Evolutionary conservation across 2,797 vertebrate genomes (phyloP).

Genomic region (Crax fasciolata): DNA sequence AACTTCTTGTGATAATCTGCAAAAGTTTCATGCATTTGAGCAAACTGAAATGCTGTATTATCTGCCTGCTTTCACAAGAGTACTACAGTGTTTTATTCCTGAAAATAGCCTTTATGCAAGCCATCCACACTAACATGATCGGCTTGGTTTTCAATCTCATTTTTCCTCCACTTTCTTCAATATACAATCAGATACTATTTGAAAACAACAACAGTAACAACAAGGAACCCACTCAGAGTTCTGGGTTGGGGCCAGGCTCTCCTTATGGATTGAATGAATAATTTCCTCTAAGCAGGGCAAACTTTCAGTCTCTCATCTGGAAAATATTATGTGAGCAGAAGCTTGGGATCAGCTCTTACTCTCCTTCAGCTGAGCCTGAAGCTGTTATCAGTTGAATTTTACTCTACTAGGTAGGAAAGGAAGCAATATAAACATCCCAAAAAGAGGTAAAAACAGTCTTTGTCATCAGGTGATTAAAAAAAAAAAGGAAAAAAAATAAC

Average conservation of each 20-base stretch:
- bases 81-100: neutral
- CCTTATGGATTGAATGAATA: neutral
- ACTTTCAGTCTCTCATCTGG: neutral
- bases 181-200: neutral
- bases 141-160: neutral
- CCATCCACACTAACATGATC: neutral
- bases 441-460: neutral
- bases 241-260: neutral
- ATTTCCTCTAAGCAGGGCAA: conserved; percentile 40
- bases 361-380: neutral
- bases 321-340: conserved; percentile 28
- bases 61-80: neutral
- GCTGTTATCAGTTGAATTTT: neutral
- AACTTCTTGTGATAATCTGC: neutral
- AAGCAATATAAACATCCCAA: neutral
- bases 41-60: neutral
- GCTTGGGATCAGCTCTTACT: neutral
- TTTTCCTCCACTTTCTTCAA: neutral
- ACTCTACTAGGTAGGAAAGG: neutral
- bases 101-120: neutral
- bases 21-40: neutral
- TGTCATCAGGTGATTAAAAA: neutral
- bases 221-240: conserved; percentile 7
- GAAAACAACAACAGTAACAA: conserved; percentile 35
- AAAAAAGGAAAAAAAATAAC: neutral